phyloP scores from a whole-genome alignment of 2,113 vertebrate species.

The Chiloscyllium plagiosum region DNA sequence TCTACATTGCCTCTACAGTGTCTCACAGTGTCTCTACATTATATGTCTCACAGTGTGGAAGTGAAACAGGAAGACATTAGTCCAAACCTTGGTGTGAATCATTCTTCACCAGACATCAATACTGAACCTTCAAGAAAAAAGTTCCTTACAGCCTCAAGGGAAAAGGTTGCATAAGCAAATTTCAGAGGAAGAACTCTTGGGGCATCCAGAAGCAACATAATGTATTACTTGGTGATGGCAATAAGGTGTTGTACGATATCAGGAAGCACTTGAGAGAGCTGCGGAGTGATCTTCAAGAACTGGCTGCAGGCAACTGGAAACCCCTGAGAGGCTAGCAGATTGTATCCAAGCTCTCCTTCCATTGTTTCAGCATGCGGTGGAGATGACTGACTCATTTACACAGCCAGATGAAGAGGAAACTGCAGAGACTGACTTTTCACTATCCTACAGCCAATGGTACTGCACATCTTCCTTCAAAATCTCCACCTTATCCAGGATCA shows the following conservation, averaged over 20 bases:
- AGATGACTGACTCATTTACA: neutral
- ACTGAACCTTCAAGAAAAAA: neutral
- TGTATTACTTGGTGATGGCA: neutral
- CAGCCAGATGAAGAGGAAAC: neutral
- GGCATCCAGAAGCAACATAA: conserved; percentile 3
- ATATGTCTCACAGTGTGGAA: neutral
- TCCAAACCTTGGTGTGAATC: neutral
- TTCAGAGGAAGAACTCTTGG: neutral
- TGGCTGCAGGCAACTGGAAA: neutral
- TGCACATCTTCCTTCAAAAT: too few species aligned
- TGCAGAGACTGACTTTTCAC: neutral
- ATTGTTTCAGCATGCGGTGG: neutral
- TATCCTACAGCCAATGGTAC: neutral
- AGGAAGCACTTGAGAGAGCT: neutral
- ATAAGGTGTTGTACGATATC: neutral
- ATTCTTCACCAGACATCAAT: neutral
- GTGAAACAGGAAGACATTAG: neutral
- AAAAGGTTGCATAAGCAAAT: neutral
- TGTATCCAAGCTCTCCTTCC: neutral
- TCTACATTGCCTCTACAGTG: too few species aligned
- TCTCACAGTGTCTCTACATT: too few species aligned
- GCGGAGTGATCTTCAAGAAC: neutral
- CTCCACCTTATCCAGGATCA: too few species aligned
- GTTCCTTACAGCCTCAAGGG: neutral
- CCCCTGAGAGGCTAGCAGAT: neutral